Base-by-base conservation (phyloP, 2,888 invertebrate genomes). In the Abrostola tripartita region DNA sequence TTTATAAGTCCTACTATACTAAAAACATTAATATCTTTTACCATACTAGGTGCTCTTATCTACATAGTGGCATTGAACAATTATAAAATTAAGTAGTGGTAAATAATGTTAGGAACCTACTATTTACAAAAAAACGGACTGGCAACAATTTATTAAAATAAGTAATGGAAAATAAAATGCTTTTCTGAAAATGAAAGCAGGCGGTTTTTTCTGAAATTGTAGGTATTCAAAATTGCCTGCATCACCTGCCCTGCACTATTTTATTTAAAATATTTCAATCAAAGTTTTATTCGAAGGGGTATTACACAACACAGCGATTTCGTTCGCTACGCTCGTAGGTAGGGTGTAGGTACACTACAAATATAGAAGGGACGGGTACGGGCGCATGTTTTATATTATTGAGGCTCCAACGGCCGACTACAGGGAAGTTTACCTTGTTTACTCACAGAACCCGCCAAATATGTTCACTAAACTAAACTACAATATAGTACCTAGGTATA, bases 331-430 rank as follows among this genome's bases (percentile, higher is more conserved):
- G 57, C 61, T 59, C 12, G 71, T 81, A 82, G 81, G 85, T 81
- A 83, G 86, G 86, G 85, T 76, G 85, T n/a, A n/a, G n/a, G n/a
- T 86, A 76, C 72, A 88, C 68, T 75, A 80, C 86, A 86, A 84
- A 88, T 85, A 87, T 84, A 87, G 85, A 83, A 84, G 86, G 88
- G 85, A 88, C 74, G 68, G 65, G 71, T 89, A 86, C 84, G 86
- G 83, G 84, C 82, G 83, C 88, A 88, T 92, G 91, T 92, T 93
- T 92, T 92, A 92, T 93, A 93, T 93, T 93, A 93, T 93, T 93
- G 91, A 91, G 87, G 89, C 84, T 83, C 84, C 85, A 84, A 81
- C 84, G 81, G 86, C 81, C 83, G 82, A 76, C 80, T 73, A 72
- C 76, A 66, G 71, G 69, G 76, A 76, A 79, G 84, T 84, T 89